These are phyloP conservation scores for Drusus annulatus DNA, from an alignment of 1,140 invertebrate genomes.

Conservation along the genomic window DNA sequence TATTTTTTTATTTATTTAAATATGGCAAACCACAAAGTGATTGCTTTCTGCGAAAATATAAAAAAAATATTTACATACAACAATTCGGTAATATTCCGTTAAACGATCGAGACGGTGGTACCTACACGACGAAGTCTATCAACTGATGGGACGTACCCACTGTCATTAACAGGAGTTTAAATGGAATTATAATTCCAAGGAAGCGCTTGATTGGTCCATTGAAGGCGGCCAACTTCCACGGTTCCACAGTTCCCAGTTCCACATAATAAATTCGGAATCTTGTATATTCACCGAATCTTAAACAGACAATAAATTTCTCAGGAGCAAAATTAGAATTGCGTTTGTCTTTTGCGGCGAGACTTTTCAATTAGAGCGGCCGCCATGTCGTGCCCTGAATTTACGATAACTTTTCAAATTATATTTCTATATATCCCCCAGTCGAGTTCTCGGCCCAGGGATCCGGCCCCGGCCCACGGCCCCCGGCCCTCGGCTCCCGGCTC, in stretches of 20 bases:
- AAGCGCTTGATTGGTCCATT: slow-evolving; percentile 33
- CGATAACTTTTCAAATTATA: slow-evolving; percentile 35
- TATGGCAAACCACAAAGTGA: too few relatives aligned
- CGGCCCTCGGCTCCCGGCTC: not conserved
- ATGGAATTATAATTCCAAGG: slow-evolving; percentile 18
- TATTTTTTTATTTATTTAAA: too few relatives aligned
- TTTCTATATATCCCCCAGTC: slow-evolving; percentile 1
- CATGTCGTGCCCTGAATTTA: slow-evolving; percentile 39
- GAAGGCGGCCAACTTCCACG: not conserved
- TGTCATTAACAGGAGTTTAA: slow-evolving; percentile 1
- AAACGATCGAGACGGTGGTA: too few relatives aligned
- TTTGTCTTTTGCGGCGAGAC: slow-evolving; percentile 36
- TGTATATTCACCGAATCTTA: slow-evolving; percentile 39
- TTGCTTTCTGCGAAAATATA: too few relatives aligned
- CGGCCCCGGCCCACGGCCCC: not conserved
- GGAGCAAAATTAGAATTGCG: slow-evolving; percentile 37
- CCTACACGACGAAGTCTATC: too few relatives aligned
- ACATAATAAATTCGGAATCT: slow-evolving; percentile 39
- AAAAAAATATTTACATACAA: too few relatives aligned
- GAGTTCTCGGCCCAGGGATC: not conserved
- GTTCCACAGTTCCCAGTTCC: not conserved
- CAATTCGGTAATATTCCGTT: too few relatives aligned
- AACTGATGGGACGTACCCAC: not conserved
- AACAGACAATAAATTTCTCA: slow-evolving; percentile 43
- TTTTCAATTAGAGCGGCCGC: slow-evolving; percentile 41